These are phyloP conservation scores for Xanthia togata DNA, from an alignment of 2,888 invertebrate species.

Conservation along the genomic window DNA sequence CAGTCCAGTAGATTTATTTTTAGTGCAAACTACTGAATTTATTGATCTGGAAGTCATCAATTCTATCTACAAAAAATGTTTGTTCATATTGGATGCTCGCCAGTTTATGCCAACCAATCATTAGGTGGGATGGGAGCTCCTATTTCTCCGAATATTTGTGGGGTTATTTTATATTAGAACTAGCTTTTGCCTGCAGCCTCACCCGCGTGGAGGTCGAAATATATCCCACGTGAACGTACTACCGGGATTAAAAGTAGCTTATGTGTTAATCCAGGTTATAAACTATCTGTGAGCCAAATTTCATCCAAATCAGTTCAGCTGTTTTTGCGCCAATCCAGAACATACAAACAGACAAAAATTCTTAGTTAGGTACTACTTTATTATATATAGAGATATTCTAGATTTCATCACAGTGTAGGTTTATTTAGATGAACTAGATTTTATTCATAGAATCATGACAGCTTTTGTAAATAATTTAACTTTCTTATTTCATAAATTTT, in stretches of 20 bases:
- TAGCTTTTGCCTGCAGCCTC: too few relatives aligned
- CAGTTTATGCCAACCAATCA: constrained; percentile 57
- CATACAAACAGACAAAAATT: too few relatives aligned
- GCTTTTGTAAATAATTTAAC: constrained; percentile 27
- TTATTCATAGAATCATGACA: not conserved
- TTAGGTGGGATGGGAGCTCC: constrained; percentile 32
- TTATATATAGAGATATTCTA: constrained; percentile 3
- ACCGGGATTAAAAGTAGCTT: too few relatives aligned
- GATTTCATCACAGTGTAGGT: not conserved
- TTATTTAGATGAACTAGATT: constrained; percentile 19
- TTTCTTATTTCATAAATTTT: constrained; percentile 1
- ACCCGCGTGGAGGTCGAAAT: too few relatives aligned
- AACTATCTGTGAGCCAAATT: too few relatives aligned
- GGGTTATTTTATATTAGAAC: constrained; percentile 10
- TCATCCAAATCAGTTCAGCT: too few relatives aligned
- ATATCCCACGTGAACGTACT: too few relatives aligned
- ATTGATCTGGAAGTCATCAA: constrained; percentile 33
- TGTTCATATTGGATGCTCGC: constrained; percentile 61
- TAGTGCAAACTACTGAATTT: constrained; percentile 14
- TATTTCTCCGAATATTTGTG: constrained; percentile 34
- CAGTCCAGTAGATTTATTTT: constrained; percentile 17
- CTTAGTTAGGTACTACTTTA: too few relatives aligned
- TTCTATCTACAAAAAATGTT: constrained; percentile 7
- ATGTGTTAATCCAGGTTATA: too few relatives aligned
- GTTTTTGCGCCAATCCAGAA: too few relatives aligned